Evolutionary conservation across 1,140 invertebrate species (phyloP).

Genomic region (Eriosoma lanigerum): DNA sequence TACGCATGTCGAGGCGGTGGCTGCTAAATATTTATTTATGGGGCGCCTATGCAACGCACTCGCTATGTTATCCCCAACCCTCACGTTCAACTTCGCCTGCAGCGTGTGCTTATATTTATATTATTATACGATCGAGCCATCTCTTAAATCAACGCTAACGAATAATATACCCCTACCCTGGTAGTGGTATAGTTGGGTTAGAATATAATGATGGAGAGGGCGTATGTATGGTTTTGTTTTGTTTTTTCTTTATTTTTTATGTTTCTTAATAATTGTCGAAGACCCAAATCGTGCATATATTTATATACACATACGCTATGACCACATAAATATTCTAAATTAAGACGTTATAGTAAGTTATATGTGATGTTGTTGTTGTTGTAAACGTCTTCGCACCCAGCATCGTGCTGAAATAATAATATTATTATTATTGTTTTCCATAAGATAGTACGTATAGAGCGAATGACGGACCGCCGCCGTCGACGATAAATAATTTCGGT

Average conservation of each 20-base stretch:
- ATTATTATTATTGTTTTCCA: no score
- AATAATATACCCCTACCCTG: neutral
- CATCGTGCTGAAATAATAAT: no score
- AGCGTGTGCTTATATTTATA: neutral
- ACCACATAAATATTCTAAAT: conserved; percentile 6
- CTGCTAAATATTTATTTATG: conserved; percentile 49
- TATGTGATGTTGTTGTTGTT: no score
- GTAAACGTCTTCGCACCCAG: no score
- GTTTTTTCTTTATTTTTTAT: no score
- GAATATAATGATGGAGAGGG: no score
- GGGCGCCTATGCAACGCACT: conserved; percentile 14
- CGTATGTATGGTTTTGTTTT: no score
- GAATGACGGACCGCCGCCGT: no score
- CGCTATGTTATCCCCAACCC: neutral
- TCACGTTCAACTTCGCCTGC: neutral
- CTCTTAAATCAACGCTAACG: conserved; percentile 40
- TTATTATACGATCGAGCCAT: neutral
- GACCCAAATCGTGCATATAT: neutral
- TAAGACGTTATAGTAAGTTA: neutral
- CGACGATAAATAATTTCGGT: no score
- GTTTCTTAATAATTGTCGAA: neutral
- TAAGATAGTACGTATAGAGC: no score
- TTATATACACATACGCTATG: neutral
- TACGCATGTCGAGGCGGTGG: no score
- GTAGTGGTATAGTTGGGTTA: no score